Base-by-base conservation (phyloP, 2,797 vertebrate genomes). In the Paguma larvata region DNA sequence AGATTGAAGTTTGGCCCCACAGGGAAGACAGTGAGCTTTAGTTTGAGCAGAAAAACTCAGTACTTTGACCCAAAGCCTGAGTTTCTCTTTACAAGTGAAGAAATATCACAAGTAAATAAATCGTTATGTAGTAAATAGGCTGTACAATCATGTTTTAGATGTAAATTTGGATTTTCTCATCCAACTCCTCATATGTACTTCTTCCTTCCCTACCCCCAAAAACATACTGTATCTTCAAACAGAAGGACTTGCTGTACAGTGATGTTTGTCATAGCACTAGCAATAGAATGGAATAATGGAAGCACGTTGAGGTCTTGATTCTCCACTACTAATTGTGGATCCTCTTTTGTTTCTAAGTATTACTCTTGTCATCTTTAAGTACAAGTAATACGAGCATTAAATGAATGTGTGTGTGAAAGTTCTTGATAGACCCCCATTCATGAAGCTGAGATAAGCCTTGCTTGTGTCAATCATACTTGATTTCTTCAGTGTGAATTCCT, bases 1-100 rank as follows among this genome's bases (percentile, higher is more conserved):
- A 92, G 19, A 16, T 51, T 98, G 48, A 94, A 98, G 94, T 80
- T 72, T 94, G 18, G 2, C 77, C 89, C 85, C 46, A 97, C 14
- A 85, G 72, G n/a, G 94, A 95, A 97, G 82, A 62, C 51, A 83
- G 32, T 32, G 30, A 88, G 48, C 44, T 83, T 34, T 27, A 56
- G 95, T 98, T 95, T 96, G n/a, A 96, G 75, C 94, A 97, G 56
- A 88, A 95, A 4, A 48, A 97, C 85, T 91, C 97, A 94, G 96
- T 97, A 95, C 72, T 86, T 19, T 87, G 41, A 95, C 56, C 62
- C 78, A 97, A 97, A 97, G 7, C 30, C 84, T 79, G 87, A 62
- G 56, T 87, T 92, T 96, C 89, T 53, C 85, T 91, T 92, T 83
- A 25, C 51, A 78, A 18, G 80, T 94, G 30, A 94, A 91, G 95